Conservation (phyloP, 1,140 invertebrate species). For the Propsilocerus akamusi region DNA sequence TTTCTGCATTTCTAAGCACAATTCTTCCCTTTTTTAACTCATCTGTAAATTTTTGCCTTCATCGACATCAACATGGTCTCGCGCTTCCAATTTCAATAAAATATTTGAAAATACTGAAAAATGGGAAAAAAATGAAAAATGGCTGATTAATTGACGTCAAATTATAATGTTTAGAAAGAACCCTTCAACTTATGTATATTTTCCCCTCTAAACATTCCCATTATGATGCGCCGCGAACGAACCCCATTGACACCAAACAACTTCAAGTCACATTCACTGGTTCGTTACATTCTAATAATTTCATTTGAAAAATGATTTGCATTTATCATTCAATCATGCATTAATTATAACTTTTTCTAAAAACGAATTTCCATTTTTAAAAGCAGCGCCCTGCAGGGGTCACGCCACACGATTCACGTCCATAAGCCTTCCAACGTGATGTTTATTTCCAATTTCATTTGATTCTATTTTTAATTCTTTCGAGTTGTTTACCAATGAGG, state of each 20-base stretch:
- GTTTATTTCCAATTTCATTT: constrained; percentile 1
- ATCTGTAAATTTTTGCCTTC: too few species aligned
- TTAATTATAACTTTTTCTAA: not conserved
- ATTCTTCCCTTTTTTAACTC: too few species aligned
- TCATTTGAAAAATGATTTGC: not conserved
- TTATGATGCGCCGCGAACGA: not conserved
- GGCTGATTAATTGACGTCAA: not conserved
- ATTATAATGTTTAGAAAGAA: not conserved
- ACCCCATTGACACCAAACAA: not conserved
- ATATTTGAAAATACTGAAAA: too few species aligned
- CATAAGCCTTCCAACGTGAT: not conserved
- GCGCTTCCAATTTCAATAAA: too few species aligned
- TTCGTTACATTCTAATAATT: not conserved
- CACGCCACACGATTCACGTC: not conserved
- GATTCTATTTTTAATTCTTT: not conserved
- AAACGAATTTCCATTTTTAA: not conserved
- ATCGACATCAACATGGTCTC: too few species aligned
- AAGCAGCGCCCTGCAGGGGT: not conserved
- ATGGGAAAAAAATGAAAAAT: not conserved
- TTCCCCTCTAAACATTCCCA: not conserved
- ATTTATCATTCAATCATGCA: constrained; percentile 2
- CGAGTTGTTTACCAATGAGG: not conserved
- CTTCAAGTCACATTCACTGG: not conserved
- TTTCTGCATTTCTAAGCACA: too few species aligned
- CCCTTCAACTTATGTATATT: too few species aligned